Base-by-base conservation (phyloP, 1,140 invertebrate species). In the Aphis gossypii region DNA sequence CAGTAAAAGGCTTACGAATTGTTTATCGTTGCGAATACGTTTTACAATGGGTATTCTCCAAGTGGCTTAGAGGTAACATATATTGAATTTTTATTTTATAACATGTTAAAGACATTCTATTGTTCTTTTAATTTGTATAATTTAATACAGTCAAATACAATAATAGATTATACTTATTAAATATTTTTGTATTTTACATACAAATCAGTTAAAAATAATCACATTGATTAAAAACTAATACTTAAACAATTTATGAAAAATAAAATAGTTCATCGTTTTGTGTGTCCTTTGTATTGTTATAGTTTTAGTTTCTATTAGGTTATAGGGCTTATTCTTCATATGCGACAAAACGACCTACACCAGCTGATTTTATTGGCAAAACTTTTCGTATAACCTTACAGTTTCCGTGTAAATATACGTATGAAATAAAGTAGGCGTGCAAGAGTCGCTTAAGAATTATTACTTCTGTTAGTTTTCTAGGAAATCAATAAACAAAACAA, bases 401-500 rank as follows among this genome's bases (percentile, higher is more conserved):
- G 8, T 44, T 44, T 2, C 30, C 44, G 23, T 46, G 83, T 25
- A 86, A 46, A 23, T 41, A 44, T 86, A 86, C 38, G 38, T 44
- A 41, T 25, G 23, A 44, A 86, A 86, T 44, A 86, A 44, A 86
- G 83, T 86, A 46, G 41, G 38, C 83, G 23, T 41, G 83, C 11
- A 44, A 86, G 23, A 86, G 41, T 44, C 9, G 11, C 23, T 44
- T 86, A 44, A 25, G 38, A 86, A 86, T 44, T 86, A 46, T 44
- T 84, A 44, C 38, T 86, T 86, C 11, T 25, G 25, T 86, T 86
- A 86, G 60, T 86, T 46, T 86, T 44, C 83, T 25, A 30, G 21
- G 38, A 25, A 86, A 86, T 86, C 83, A 86, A 86, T 86, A 86
- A 41, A 86, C 83, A 86, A 86, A 86, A 86, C 41, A 44, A 44